These are phyloP conservation scores for Drosophila grimshawi DNA, from an alignment of 1,140 invertebrate genomes.

Conservation along the genomic window DNA sequence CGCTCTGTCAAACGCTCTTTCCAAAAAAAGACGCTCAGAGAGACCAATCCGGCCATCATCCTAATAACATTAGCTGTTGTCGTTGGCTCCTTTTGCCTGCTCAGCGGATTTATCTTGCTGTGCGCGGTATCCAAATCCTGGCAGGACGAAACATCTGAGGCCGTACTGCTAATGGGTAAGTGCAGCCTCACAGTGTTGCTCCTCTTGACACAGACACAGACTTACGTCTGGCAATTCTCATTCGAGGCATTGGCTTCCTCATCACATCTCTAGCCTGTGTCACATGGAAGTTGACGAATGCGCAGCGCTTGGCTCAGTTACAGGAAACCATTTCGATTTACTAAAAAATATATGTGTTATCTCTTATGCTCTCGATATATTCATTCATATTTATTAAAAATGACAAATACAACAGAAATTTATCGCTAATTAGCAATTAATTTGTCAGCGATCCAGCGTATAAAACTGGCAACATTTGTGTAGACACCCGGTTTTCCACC, in stretches of 20 bases:
- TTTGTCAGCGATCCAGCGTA: slow-evolving; percentile 28
- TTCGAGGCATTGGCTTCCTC: slow-evolving; percentile 74
- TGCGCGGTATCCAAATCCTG: slow-evolving; percentile 76
- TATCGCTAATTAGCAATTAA: background rate
- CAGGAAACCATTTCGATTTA: slow-evolving; percentile 49
- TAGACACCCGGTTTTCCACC: slow-evolving; percentile 13
- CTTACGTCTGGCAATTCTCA: background rate
- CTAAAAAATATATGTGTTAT: background rate
- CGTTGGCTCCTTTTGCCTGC: slow-evolving; percentile 76
- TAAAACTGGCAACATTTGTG: slow-evolving; percentile 27
- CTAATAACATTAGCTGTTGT: slow-evolving; percentile 74
- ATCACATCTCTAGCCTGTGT: slow-evolving; percentile 75
- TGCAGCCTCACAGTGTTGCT: too few relatives aligned
- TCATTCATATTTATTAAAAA: background rate
- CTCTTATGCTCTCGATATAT: background rate
- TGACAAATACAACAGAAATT: background rate
- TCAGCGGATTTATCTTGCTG: slow-evolving; percentile 72
- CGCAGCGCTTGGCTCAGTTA: slow-evolving; percentile 59
- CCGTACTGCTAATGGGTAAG: slow-evolving; percentile 72
- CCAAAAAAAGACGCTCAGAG: slow-evolving; percentile 47
- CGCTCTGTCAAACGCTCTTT: slow-evolving; percentile 60
- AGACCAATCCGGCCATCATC: slow-evolving; percentile 69
- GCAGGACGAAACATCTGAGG: slow-evolving; percentile 77
- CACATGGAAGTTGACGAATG: slow-evolving; percentile 67
- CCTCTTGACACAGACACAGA: too few relatives aligned